phyloP scores from a whole-genome alignment of 2,888 invertebrate genomes.

The Helobdella robusta region DNA sequence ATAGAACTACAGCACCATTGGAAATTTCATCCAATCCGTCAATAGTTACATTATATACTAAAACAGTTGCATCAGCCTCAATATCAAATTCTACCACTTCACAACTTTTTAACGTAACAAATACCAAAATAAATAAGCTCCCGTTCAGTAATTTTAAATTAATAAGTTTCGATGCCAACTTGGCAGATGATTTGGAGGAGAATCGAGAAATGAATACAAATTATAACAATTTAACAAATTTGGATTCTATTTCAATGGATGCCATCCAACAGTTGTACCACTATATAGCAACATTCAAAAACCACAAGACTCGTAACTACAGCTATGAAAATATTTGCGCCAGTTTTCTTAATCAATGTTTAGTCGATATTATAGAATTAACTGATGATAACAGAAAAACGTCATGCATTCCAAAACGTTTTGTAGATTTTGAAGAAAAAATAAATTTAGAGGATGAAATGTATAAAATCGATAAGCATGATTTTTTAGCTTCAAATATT shows the following conservation, averaged over 20 bases:
- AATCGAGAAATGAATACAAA: not conserved
- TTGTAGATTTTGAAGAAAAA: not conserved
- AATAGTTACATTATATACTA: too few relatives aligned
- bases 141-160: too few relatives aligned
- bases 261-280: constrained; percentile 25
- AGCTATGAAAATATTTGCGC: constrained; percentile 36
- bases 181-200: not conserved
- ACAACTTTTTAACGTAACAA: not conserved
- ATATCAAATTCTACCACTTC: not conserved
- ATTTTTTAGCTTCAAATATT: too few relatives aligned
- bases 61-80: not conserved
- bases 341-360: constrained; percentile 31
- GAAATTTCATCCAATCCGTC: not conserved
- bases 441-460: too few relatives aligned
- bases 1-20: not conserved
- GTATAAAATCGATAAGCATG: too few relatives aligned
- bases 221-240: not conserved
- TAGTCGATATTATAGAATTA: constrained; percentile 34
- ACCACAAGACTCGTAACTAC: constrained; percentile 21
- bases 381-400: constrained; percentile 3
- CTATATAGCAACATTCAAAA: constrained; percentile 17
- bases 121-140: too few relatives aligned
- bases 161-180: not conserved
- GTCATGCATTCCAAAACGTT: constrained; percentile 1
- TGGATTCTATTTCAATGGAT: not conserved